These are phyloP conservation scores for Bembecia ichneumoniformis DNA, from an alignment of 2,888 invertebrate species.

Conservation along the genomic window DNA sequence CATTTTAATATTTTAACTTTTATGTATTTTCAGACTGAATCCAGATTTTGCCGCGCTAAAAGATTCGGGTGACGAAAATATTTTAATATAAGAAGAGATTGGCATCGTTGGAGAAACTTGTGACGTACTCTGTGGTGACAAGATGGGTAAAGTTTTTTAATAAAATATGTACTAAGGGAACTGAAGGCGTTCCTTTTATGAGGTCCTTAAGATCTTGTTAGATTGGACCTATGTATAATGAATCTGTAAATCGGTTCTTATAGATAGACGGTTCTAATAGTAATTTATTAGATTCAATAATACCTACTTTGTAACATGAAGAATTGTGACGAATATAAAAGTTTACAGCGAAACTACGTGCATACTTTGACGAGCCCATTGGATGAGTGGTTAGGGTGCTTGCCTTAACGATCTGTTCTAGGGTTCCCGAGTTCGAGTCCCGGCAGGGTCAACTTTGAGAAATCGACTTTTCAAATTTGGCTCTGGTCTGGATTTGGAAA, in stretches of 20 bases:
- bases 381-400: no score
- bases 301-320: no score
- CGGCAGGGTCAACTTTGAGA: no score
- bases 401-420: no score
- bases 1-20: constrained; percentile 13
- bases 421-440: no score
- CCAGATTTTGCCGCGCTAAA: constrained; percentile 3
- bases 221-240: constrained; percentile 20
- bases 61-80: constrained; percentile 35
- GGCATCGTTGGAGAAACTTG: constrained; percentile 26
- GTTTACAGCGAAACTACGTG: no score
- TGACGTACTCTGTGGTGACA: constrained; percentile 37
- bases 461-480: no score
- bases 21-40: constrained; percentile 2
- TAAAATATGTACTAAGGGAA: constrained; percentile 40
- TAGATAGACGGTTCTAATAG: no score
- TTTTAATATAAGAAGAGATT: constrained; percentile 48
- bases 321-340: no score
- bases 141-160: constrained; percentile 53
- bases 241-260: neutral
- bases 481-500: no score
- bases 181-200: constrained; percentile 32
- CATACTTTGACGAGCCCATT: no score
- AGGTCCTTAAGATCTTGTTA: constrained; percentile 31
- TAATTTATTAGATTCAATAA: no score